Percentiles rank a stretch among this genome's conserved stretches.
These are phyloP conservation scores for Thalassarche chlororhynchos DNA, from an alignment of 2,113 vertebrate species.

Conservation along the genomic window DNA sequence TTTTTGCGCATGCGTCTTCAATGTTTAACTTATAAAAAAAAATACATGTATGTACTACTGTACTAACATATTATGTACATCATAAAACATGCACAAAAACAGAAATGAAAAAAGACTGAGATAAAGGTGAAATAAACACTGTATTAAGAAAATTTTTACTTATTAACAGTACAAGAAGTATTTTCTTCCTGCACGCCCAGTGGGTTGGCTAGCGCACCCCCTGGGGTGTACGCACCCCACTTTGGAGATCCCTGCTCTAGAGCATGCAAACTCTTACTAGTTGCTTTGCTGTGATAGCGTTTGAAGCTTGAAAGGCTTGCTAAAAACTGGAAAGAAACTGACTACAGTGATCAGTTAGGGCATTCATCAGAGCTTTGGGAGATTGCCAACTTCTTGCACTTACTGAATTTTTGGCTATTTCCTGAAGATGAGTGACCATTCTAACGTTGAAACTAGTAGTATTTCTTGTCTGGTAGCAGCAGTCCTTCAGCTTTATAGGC, in stretches of 20 bases:
- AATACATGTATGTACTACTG: not conserved
- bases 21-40: not conserved
- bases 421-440: not conserved
- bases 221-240: not conserved
- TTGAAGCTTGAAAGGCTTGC: not conserved
- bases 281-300: not conserved
- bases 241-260: not conserved
- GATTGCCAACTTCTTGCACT: not conserved
- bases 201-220: accelerated
- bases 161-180: not conserved
- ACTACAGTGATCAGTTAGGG: not conserved
- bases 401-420: not conserved
- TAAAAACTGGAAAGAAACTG: not conserved
- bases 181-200: not conserved
- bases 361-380: not conserved
- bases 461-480: not conserved
- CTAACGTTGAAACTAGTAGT: not conserved
- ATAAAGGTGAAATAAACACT: not conserved
- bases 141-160: not conserved
- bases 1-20: not conserved
- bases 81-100: not conserved
- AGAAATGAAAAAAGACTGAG: not conserved
- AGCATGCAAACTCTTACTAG: not conserved
- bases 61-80: not conserved
- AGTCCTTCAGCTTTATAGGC: not conserved